phyloP scores from a whole-genome alignment of 2,888 invertebrate species.

The Chaetoderma sp. region DNA sequence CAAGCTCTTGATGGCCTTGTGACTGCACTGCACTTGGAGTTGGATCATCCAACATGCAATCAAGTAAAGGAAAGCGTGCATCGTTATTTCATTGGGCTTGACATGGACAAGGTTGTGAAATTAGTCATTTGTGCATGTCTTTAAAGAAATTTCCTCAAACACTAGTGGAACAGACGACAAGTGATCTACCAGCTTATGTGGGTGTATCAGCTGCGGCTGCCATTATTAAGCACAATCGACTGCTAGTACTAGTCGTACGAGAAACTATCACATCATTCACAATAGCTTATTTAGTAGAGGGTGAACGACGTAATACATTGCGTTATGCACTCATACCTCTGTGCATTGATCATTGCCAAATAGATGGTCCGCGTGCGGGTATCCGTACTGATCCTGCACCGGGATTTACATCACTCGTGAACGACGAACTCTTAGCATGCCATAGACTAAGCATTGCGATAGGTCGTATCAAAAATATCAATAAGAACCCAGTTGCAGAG shows the following conservation, averaged over 20 bases:
- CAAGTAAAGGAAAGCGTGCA: conserved; percentile 37
- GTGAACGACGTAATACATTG: conserved; percentile 11
- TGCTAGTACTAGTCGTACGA: conserved; percentile 33
- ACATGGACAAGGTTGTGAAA: conserved; percentile 26
- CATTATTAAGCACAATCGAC: conserved; percentile 37
- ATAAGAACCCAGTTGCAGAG: conserved; percentile 47
- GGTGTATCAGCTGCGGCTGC: conserved; percentile 42
- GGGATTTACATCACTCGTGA: conserved; percentile 18
- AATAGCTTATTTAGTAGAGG: conserved; percentile 11
- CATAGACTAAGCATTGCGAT: conserved; percentile 30
- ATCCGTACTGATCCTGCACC: conserved; percentile 29
- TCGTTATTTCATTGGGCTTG: conserved; percentile 38
- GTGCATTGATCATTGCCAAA: conserved; percentile 4
- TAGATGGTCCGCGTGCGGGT: conserved; percentile 12
- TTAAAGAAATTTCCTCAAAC: conserved; percentile 30
- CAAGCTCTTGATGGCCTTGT: conserved; percentile 36
- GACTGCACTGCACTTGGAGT: conserved; percentile 36
- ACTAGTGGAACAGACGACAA: conserved; percentile 33
- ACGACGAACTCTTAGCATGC: conserved; percentile 12
- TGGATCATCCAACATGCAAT: conserved; percentile 39
- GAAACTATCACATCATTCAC: conserved; percentile 36
- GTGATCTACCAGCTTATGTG: conserved; percentile 32
- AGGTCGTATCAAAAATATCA: conserved; percentile 19
- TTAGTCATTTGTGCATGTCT: conserved; percentile 40
- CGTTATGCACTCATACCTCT: conserved; percentile 7